Base-by-base conservation (phyloP, 2,113 vertebrate species). In the Dromiciops gliroides region DNA sequence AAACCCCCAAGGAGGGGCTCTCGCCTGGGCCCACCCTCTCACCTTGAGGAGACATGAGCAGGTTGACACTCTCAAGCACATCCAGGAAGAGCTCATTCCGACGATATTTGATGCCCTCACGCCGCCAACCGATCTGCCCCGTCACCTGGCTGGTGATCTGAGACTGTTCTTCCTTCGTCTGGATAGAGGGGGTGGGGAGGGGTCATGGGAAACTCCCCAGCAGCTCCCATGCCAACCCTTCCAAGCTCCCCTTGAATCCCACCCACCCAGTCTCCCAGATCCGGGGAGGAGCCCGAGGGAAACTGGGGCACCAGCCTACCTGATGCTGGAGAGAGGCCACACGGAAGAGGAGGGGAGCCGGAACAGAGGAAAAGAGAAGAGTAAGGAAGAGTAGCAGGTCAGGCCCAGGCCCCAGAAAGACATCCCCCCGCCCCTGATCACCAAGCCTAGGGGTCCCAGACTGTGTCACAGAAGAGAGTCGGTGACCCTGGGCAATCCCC, bases 91-190 rank as follows among this genome's bases (percentile, higher is more conserved):
- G 99, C 95, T 99, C 99, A 22, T 99, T 99, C 94, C 99, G 99
- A 92, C 99, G 99, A 95, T 99, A 99, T 94, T 99, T 99, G 99
- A 99, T 99, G 96, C 99, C 99, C 97, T 99, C 99, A 0, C 99
- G 99, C 92, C 99, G 99, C 99, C 99, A 99, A 97, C 99, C 99
- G 44, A 99, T 99, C 98, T 99, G 99, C n/a, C 99, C 99, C 0
- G 99, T 99, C 98, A 99, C 99, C 98, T 99, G 99, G 98, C 99
- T 99, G 94, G 99, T 99, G 98, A 99, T 99, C 99, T 99, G 99
- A 95, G 99, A 99, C 98, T 99, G 99, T 94, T 99, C 99, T 98
- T 99, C 99, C 98, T 99, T 99, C 95, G 99, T 99, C 99, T 99
- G 97, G 26, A 4, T 26, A 51, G 51, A 94, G 93, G n/a, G 25